Conservation (phyloP, 2,797 vertebrate species). For the Sebastiscus albofasciatus region DNA sequence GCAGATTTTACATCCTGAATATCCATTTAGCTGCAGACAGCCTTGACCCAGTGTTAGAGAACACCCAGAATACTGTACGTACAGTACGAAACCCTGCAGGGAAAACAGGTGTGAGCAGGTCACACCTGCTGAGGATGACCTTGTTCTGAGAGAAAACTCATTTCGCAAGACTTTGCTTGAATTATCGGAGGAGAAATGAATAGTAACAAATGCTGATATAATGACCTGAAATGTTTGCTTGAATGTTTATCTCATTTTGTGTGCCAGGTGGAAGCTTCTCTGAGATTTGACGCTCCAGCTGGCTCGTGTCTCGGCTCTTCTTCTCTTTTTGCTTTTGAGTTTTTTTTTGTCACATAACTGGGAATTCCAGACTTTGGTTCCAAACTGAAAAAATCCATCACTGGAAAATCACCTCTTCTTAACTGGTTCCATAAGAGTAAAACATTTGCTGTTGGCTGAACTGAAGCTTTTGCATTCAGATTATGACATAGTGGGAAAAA, state of each 20-base stretch:
- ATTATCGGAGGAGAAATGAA: background rate
- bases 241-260: background rate
- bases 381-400: conserved; percentile 25
- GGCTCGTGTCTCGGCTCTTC: background rate
- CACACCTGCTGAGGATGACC: conserved; percentile 23
- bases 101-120: conserved; percentile 9
- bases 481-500: conserved; percentile 39
- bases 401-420: conserved; percentile 29
- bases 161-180: background rate
- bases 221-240: background rate
- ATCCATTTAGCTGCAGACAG: conserved; percentile 43
- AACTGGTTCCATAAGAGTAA: conserved; percentile 21
- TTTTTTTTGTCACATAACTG: conserved; percentile 9
- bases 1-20: conserved; percentile 10
- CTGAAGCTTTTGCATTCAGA: background rate
- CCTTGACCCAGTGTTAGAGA: conserved; percentile 16
- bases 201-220: background rate
- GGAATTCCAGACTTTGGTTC: conserved; percentile 31
- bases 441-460: conserved; percentile 27
- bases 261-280: background rate
- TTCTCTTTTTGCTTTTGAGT: conserved; percentile 14
- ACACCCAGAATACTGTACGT: background rate
- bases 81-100: conserved; percentile 1
- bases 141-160: background rate
- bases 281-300: background rate